A percentile compares a stretch with the other conserved stretches of the same genome.
Evolutionary conservation across 2,113 vertebrate genomes (phyloP).

Genomic region (Hemiscyllium ocellatum): DNA sequence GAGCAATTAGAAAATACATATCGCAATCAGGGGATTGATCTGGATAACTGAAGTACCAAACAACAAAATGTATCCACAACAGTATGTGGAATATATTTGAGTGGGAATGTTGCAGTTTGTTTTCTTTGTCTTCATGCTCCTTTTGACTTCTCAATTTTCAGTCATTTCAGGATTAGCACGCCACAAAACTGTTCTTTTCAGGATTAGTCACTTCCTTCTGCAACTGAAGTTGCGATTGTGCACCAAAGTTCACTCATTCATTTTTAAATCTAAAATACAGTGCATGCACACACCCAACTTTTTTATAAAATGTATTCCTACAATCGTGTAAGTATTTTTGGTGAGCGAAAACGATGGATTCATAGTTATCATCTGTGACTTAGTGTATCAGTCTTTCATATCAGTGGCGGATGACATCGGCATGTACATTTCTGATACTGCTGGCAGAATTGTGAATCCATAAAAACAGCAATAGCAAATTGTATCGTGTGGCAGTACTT

Average conservation of each 20-base stretch:
- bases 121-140: background rate
- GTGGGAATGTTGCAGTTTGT: background rate
- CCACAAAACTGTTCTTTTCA: background rate
- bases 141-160: background rate
- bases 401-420: no score
- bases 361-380: background rate
- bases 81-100: background rate
- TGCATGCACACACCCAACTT: background rate
- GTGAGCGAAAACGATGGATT: background rate
- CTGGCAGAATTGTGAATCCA: background rate
- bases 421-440: background rate
- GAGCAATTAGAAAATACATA: background rate
- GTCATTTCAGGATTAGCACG: background rate
- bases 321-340: background rate
- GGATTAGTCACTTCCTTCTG: slow-evolving; percentile 6
- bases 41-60: background rate
- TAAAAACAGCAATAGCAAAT: no score
- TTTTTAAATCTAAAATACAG: background rate
- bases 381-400: background rate
- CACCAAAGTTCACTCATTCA: background rate
- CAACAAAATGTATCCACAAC: background rate
- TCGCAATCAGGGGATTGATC: background rate
- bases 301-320: background rate
- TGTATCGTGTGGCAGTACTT: background rate
- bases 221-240: background rate